Evolutionary conservation across 2,113 vertebrate species (phyloP).

Genomic region (Colius striatus): DNA sequence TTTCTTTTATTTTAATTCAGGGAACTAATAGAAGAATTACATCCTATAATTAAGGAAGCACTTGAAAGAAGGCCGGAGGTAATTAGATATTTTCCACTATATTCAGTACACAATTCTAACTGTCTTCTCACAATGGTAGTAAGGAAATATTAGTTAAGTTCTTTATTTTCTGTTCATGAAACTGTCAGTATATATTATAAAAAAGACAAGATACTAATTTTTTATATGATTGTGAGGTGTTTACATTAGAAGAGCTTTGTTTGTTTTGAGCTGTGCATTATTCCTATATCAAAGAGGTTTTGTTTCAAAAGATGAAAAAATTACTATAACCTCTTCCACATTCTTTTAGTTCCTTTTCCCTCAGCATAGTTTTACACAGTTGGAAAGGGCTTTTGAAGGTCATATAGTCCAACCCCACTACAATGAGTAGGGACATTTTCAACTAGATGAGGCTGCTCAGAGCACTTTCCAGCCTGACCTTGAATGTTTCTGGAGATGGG

Average conservation of each 20-base stretch:
- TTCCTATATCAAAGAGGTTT: neutral
- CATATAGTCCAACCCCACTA: neutral
- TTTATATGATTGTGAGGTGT: neutral
- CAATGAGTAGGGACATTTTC: neutral
- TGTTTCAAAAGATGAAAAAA: neutral
- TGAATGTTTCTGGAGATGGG: neutral
- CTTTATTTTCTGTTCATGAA: neutral
- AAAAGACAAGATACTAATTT: neutral
- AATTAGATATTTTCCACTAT: slow-evolving; percentile 53
- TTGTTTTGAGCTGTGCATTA: neutral
- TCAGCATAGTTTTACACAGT: neutral
- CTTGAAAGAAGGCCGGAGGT: slow-evolving; percentile 99
- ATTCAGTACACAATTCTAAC: neutral
- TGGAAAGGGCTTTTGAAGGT: neutral
- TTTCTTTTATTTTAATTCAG: slow-evolving; percentile 74
- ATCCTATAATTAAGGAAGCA: slow-evolving; percentile 99
- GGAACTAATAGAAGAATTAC: slow-evolving; percentile 97
- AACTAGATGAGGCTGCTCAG: neutral
- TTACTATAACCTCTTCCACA: neutral
- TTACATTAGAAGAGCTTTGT: neutral
- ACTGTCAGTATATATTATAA: neutral
- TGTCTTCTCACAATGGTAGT: neutral
- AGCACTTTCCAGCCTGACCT: neutral
- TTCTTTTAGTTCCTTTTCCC: neutral
- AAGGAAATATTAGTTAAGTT: neutral